Conservation (phyloP, 2,888 invertebrate species). For the Imbricaverruca yamaguchii region DNA sequence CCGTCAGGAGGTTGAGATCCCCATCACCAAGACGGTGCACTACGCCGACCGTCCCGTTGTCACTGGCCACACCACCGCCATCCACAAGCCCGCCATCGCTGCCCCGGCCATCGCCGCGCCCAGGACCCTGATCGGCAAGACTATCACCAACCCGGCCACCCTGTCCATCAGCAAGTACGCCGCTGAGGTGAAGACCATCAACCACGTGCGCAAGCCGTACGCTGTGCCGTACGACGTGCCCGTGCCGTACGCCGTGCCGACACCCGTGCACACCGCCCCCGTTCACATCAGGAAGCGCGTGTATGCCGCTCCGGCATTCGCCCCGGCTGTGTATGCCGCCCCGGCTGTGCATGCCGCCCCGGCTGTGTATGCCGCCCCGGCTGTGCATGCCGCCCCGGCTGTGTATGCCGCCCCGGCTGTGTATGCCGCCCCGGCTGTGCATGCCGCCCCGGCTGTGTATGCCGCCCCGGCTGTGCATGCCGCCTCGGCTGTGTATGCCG, state of each 20-base stretch:
- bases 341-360: background rate
- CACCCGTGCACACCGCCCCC: constrained; percentile 2
- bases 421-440: background rate
- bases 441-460: background rate
- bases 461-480: background rate
- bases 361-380: background rate
- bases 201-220: background rate
- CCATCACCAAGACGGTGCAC: constrained; percentile 30
- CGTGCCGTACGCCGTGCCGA: constrained; percentile 13
- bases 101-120: constrained; percentile 32
- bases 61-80: constrained; percentile 29
- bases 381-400: background rate
- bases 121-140: constrained; percentile 28
- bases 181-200: constrained; percentile 3
- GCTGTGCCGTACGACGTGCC: constrained; percentile 3
- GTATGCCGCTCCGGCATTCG: background rate
- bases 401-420: background rate
- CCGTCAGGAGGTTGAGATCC: constrained; percentile 29
- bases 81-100: constrained; percentile 30
- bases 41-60: constrained; percentile 30
- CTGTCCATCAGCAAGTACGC: constrained; percentile 1
- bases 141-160: constrained; percentile 26
- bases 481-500: background rate
- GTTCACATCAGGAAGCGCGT: background rate
- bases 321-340: background rate